These are phyloP conservation scores for Ditylenchus dipsaci DNA, from an alignment of 1,140 invertebrate genomes.

Conservation along the genomic window DNA sequence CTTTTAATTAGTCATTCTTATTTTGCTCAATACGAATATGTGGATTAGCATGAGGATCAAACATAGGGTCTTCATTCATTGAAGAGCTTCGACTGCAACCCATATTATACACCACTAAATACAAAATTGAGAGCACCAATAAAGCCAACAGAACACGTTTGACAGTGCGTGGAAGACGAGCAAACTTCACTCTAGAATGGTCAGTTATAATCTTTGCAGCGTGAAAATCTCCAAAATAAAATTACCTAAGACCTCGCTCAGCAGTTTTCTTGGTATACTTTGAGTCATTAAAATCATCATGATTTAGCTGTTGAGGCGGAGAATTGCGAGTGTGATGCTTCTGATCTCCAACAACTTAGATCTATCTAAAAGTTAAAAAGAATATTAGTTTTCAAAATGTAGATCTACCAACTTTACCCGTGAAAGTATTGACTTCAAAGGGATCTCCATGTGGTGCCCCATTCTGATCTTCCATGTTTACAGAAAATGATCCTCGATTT, in stretches of 20 bases:
- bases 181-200: constrained; percentile 19
- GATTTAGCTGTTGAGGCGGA: background rate
- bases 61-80: constrained; percentile 17
- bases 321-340: background rate
- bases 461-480: background rate
- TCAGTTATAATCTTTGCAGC: no score
- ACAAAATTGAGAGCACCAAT: constrained; percentile 26
- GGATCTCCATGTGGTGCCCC: constrained; percentile 3
- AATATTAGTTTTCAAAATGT: background rate
- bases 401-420: constrained; percentile 3
- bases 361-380: constrained; percentile 26
- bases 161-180: constrained; percentile 25
- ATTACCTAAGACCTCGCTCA: background rate
- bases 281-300: constrained; percentile 12
- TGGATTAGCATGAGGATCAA: constrained; percentile 56
- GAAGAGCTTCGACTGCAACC: constrained; percentile 6
- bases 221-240: no score
- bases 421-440: constrained; percentile 20
- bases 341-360: constrained; percentile 11
- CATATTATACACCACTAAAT: constrained; percentile 22
- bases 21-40: constrained; percentile 45
- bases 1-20: background rate
- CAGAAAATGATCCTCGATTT: constrained; percentile 7
- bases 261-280: constrained; percentile 16
- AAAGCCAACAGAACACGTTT: constrained; percentile 40